Evolutionary conservation across 2,113 vertebrate genomes (phyloP).

Genomic region (Pavo muticus): DNA sequence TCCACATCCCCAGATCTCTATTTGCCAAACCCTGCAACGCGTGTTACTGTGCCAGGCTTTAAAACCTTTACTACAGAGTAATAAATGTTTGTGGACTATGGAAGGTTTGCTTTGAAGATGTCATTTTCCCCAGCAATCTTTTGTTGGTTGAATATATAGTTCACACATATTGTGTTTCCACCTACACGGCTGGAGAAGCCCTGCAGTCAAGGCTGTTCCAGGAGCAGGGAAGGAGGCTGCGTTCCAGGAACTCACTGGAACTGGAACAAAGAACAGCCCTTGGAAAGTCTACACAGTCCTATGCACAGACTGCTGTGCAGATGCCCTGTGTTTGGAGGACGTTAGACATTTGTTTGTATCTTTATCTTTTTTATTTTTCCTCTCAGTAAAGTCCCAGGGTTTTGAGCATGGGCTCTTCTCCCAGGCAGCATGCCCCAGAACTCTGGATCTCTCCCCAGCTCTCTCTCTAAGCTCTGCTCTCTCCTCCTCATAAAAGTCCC

Average conservation of each 20-base stretch:
- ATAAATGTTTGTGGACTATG: not conserved
- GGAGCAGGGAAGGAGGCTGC: constrained; percentile 67
- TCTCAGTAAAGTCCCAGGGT: not conserved
- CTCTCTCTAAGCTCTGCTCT: constrained; percentile 1
- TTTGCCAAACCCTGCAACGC: constrained; percentile 9
- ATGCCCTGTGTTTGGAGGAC: constrained; percentile 63
- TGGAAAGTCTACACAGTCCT: constrained; percentile 67
- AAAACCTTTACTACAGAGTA: not conserved
- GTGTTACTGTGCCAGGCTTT: constrained; percentile 35
- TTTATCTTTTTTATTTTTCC: not conserved
- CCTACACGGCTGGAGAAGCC: constrained; percentile 64
- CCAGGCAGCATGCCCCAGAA: not conserved
- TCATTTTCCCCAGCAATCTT: constrained; percentile 5
- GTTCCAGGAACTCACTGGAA: constrained; percentile 73
- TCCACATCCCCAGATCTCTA: constrained; percentile 3
- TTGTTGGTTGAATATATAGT: not conserved
- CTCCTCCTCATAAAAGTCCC: not conserved
- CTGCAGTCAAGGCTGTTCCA: constrained; percentile 66
- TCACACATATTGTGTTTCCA: constrained; percentile 61
- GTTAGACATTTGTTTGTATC: constrained; percentile 58
- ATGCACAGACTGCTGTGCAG: constrained; percentile 61
- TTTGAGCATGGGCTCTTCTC: constrained; percentile 23
- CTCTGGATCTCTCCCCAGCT: not conserved
- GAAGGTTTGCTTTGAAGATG: constrained; percentile 45
- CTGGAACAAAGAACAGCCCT: constrained; percentile 72